Percentiles rank a stretch among this genome's conserved stretches.
These are phyloP conservation scores for Cylloceria caligata DNA, from an alignment of 2,888 invertebrate species.

Conservation along the genomic window DNA sequence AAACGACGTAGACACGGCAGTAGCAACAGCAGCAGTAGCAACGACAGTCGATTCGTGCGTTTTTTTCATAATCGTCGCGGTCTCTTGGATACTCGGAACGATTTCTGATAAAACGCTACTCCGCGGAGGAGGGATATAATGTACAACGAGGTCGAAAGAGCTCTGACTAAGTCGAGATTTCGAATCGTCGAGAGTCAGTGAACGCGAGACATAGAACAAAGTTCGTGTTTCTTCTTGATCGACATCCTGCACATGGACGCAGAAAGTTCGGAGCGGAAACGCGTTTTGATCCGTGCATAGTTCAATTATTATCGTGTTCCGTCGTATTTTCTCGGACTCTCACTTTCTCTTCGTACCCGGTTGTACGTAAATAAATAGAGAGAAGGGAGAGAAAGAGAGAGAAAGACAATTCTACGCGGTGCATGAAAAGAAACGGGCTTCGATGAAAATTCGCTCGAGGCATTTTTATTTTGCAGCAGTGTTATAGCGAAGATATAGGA, in stretches of 20 bases:
- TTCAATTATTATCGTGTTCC: neutral
- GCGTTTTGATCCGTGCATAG: neutral
- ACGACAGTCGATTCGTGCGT: constrained; percentile 14
- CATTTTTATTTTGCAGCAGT: constrained; percentile 17
- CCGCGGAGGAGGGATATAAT: constrained; percentile 16
- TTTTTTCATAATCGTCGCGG: constrained; percentile 24
- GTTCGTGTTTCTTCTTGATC: constrained; percentile 6
- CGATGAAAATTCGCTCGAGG: constrained; percentile 34
- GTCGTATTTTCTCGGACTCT: neutral
- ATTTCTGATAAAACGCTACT: constrained; percentile 9
- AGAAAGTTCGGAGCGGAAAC: neutral
- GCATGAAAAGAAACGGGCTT: neutral
- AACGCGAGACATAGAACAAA: constrained; percentile 20
- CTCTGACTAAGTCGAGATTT: neutral
- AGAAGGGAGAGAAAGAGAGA: constrained; percentile 8
- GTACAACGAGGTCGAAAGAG: constrained; percentile 11
- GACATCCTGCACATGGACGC: neutral
- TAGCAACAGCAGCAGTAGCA: neutral
- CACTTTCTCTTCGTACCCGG: constrained; percentile 18
- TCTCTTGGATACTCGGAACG: constrained; percentile 32
- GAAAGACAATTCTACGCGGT: neutral
- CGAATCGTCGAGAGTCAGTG: constrained; percentile 33
- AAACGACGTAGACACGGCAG: neutral
- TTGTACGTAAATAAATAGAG: neutral
- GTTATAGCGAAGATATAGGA: neutral